A percentile compares a stretch with the other conserved stretches of the same genome.
phyloP scores from a whole-genome alignment of 2,888 invertebrate species.

The Nebria brevicollis region DNA sequence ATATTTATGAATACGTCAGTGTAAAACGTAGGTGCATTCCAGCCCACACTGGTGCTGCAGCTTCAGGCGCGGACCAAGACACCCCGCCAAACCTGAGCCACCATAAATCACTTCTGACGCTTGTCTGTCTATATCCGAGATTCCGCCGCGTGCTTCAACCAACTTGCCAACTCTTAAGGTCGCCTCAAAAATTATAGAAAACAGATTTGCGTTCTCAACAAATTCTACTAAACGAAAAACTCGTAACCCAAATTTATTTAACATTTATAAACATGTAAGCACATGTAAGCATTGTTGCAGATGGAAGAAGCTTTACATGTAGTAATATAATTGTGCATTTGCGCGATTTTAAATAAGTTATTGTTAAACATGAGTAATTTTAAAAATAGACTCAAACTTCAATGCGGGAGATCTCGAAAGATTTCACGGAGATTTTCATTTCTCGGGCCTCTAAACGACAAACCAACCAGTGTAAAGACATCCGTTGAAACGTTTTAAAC shows the following conservation, averaged over 20 bases:
- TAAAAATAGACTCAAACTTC: not conserved
- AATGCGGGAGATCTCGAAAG: not conserved
- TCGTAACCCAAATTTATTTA: too few relatives aligned
- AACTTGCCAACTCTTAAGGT: too few relatives aligned
- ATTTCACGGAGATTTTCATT: not conserved
- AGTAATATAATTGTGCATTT: not conserved
- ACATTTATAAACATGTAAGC: too few relatives aligned
- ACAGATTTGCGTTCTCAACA: too few relatives aligned
- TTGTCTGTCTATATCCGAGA: constrained; percentile 2
- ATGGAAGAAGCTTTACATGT: too few relatives aligned
- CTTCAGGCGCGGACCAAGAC: constrained; percentile 18
- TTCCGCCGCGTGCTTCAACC: not conserved
- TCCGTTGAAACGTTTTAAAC: not conserved
- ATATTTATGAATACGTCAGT: not conserved
- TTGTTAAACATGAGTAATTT: not conserved
- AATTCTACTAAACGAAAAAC: too few relatives aligned
- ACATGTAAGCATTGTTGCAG: too few relatives aligned
- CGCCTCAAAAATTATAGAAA: too few relatives aligned
- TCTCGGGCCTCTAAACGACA: not conserved
- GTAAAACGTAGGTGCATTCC: constrained; percentile 7
- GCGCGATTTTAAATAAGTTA: not conserved
- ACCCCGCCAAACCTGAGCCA: constrained; percentile 22
- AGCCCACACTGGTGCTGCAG: constrained; percentile 20
- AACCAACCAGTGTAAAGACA: not conserved
- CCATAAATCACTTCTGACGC: constrained; percentile 11